A percentile compares a stretch with the other conserved stretches of the same genome.
Evolutionary conservation across 2,797 vertebrate genomes (phyloP).

Genomic region (Mormyrops boulengeri): DNA sequence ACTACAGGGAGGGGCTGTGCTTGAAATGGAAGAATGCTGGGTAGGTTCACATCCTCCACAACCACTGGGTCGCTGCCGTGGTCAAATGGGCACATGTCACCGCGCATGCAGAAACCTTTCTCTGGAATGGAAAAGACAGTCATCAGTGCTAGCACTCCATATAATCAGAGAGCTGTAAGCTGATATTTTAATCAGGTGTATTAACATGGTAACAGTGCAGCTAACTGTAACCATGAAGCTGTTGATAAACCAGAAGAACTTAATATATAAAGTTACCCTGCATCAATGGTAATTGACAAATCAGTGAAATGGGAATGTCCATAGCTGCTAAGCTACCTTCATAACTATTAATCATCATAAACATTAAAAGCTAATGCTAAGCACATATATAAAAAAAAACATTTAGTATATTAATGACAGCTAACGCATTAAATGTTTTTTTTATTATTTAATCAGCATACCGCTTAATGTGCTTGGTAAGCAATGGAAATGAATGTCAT

Average conservation of each 20-base stretch:
- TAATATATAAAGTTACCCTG: background rate
- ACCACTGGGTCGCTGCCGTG: conserved; percentile 97
- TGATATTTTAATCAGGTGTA: background rate
- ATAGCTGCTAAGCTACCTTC: background rate
- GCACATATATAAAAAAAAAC: too few relatives aligned
- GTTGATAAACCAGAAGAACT: background rate
- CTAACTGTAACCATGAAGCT: background rate
- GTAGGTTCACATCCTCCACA: conserved; percentile 95
- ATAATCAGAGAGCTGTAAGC: background rate
- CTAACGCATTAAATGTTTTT: too few relatives aligned
- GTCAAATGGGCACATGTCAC: conserved; percentile 97
- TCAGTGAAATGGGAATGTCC: background rate
- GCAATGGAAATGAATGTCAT: too few relatives aligned
- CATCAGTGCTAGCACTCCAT: background rate
- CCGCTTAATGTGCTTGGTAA: too few relatives aligned
- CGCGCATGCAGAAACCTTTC: conserved; percentile 97
- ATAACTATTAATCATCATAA: too few relatives aligned
- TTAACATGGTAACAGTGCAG: background rate
- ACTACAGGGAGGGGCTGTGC: conserved; percentile 84
- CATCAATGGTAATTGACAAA: background rate
- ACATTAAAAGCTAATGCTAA: too few relatives aligned
- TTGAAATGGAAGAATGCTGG: conserved; percentile 90
- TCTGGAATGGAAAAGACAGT: conserved; percentile 59
- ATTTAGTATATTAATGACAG: too few relatives aligned
- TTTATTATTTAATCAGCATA: too few relatives aligned